These are phyloP conservation scores for Embidobia sp. DNA, from an alignment of 2,888 invertebrate species.

Conservation along the genomic window DNA sequence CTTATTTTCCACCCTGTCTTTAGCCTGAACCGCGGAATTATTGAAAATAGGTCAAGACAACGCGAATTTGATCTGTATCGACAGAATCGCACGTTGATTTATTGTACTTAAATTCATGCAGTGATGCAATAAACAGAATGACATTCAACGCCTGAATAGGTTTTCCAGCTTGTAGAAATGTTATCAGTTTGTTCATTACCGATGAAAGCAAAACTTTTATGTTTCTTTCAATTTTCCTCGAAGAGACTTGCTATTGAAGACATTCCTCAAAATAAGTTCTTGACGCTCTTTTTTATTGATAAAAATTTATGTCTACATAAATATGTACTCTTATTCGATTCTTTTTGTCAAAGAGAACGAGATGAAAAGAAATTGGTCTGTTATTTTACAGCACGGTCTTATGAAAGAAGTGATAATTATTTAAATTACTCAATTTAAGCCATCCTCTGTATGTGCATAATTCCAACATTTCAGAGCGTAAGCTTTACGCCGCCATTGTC, in stretches of 20 bases:
- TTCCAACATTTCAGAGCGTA: neutral
- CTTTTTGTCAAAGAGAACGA: no score
- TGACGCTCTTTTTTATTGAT: no score
- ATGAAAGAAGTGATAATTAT: neutral
- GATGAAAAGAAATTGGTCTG: no score
- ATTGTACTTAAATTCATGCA: slow-evolving; percentile 19
- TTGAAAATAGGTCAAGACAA: slow-evolving; percentile 44
- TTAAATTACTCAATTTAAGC: neutral
- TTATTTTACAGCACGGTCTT: no score
- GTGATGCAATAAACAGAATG: slow-evolving; percentile 7
- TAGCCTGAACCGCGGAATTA: neutral
- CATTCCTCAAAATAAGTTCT: no score
- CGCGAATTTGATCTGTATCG: slow-evolving; percentile 26
- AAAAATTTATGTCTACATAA: no score
- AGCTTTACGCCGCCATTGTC: neutral
- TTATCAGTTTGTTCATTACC: slow-evolving; percentile 21
- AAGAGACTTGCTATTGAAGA: no score
- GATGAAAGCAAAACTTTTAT: neutral
- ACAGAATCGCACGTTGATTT: slow-evolving; percentile 20
- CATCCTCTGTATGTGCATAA: neutral
- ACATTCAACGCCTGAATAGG: neutral
- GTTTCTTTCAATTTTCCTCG: no score
- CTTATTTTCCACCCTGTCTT: slow-evolving; percentile 31
- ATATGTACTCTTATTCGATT: no score
- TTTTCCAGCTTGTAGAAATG: neutral